A percentile compares a stretch with the other conserved stretches of the same genome.
Evolutionary conservation across 92 coral and sea anemone species (phyloP).

Genomic region (Zoanthus solanderi): DNA sequence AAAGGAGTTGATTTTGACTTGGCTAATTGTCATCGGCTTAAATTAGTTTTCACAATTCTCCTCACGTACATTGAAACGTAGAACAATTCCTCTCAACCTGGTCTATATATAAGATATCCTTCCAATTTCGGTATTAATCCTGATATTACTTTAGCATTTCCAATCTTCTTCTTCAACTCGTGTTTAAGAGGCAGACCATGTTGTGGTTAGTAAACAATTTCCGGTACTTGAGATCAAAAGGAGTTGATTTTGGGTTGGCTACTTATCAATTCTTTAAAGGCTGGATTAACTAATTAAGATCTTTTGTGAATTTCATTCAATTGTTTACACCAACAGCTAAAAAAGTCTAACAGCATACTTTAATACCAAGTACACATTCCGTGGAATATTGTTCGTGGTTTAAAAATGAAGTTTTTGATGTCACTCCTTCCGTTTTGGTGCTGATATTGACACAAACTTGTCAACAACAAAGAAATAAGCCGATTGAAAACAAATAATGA

Average conservation of each 20-base stretch:
- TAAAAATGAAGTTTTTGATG: neutral
- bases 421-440: neutral
- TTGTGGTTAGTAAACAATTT: conserved; percentile 14
- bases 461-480: neutral
- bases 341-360: neutral
- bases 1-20: neutral
- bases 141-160: neutral
- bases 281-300: neutral
- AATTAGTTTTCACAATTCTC: neutral
- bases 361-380: neutral
- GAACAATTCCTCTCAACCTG: neutral
- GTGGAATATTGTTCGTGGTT: neutral
- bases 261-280: neutral
- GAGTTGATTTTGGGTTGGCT: neutral
- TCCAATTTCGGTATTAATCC: too few relatives aligned
- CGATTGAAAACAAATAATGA: neutral
- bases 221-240: conserved; percentile 1
- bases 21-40: conserved; percentile 25
- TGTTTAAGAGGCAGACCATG: conserved; percentile 10
- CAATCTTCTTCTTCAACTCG: neutral
- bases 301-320: neutral
- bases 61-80: conserved; percentile 6
- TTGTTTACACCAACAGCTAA: neutral
- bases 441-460: neutral
- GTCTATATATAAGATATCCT: neutral